Percentiles rank a stretch among this genome's conserved stretches.
Conservation (phyloP, 2,797 vertebrate genomes). For the Muscicapa striata region DNA sequence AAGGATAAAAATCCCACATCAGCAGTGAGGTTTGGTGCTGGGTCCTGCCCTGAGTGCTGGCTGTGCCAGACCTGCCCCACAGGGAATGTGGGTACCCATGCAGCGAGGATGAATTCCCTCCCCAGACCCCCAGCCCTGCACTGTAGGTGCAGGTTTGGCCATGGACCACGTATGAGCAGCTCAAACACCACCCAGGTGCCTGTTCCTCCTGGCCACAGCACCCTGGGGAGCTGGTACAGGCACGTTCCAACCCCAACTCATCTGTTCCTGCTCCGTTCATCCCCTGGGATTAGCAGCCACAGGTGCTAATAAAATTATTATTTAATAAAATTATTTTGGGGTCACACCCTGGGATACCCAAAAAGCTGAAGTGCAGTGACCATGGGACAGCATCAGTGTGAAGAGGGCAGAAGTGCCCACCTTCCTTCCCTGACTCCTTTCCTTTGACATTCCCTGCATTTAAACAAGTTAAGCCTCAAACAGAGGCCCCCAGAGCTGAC, state of each 20-base stretch:
- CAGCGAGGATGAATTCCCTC: background rate
- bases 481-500: background rate
- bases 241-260: accelerated
- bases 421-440: background rate
- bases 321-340: background rate
- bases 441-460: background rate
- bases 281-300: background rate
- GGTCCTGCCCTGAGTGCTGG: background rate
- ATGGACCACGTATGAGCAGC: accelerated
- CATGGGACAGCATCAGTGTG: accelerated
- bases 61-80: background rate
- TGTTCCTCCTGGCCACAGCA: background rate
- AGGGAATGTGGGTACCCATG: accelerated
- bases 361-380: background rate
- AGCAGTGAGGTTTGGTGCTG: background rate
- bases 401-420: background rate
- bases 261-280: background rate
- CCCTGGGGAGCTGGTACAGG: background rate
- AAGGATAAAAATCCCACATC: background rate
- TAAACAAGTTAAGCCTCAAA: background rate
- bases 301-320: no score
- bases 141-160: accelerated
- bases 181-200: background rate
- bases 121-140: background rate
- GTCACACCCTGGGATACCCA: background rate